Evolutionary conservation across 2,888 invertebrate genomes (phyloP), one percentile per base, ranked within the genome.

Genomic region (Cosmia pyralina): DNA sequence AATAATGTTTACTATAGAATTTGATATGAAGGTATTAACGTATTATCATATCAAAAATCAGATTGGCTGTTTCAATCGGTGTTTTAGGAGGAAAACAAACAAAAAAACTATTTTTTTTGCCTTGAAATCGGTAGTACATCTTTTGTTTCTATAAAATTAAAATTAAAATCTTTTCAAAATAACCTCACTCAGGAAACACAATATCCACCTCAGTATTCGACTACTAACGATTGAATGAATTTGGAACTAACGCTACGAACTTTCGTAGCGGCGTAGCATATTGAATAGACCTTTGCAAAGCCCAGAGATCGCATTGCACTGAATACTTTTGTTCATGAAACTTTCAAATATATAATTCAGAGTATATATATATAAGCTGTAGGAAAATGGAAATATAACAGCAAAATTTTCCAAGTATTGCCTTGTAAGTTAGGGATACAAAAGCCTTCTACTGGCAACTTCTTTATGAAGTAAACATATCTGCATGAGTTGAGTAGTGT

Each of bases 401-500:
- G 57, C 10, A 62, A 41, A 28, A 57, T 64, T 75, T 60, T 19
- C 15, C 50, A 41, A 44, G 38, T 66, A 72, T 66, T 46, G 67
- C 59, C 63, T 66, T 65, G 50, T 58, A 77, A 72, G 62, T 57
- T 67, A 57, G 50, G 70, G 44, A 55, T 75, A 73, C 67, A 79
- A 78, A 77, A 64, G 75, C 72, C 76, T 69, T 83, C 69, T 69
- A 73, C 77, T 69, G 67, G 72, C 71, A 77, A 75, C 74, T 83
- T 80, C 64, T 81, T 72, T 79, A 79, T 79, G 69, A 76, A 81
- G 79, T 84, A 82, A 84, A 86, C 83, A 85, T 89, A 85, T 88
- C 81, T 88, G 84, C 86, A 86, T 86, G 84, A 86, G 85, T 85
- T 81, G 85, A 88, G 86, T 90, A 93, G 92, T 91, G 92, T 91